Evolutionary conservation across 2,888 invertebrate species (phyloP), one percentile per base, ranked within the genome.

Genomic region (Branchellion lobata): DNA sequence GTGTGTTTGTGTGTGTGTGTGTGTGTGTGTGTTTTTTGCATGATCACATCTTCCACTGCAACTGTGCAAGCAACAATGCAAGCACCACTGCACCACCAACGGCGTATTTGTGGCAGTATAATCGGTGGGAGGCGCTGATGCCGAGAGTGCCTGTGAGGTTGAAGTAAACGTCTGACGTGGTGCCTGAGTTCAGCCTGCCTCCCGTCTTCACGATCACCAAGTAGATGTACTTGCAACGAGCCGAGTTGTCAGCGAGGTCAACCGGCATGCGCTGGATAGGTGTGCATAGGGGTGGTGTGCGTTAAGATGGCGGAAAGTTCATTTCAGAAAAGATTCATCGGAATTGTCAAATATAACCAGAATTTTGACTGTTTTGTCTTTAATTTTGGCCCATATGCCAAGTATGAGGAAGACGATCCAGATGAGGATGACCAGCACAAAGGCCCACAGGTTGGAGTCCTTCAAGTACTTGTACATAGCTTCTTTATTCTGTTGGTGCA

Each of bases 161-260:
- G 77, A 77, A 77, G 65, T 24, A 77, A 21, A 77, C 65, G 27
- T 57, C 21, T 11, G 77, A 77, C 29, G 77, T 77, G 0, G 77
- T 77, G 24, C 77, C 77, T 3, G 77, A 33, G 5, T 53, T 57
- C 11, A 77, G 24, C 34, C 69, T 69, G 33, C 31, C 34, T 27
- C 69, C 31, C 0, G 77, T 77, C 40, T 77, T 77, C 34, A 77
- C 40, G 77, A 77, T 77, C 33, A 77, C 34, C 33, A 77, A 36
- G 65, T 77, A 77, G 11, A 77, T 77, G 77, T 61, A 33, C 21
- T 53, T 53, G 33, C 24, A 29, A 3, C 24, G 21, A 24, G 65
- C 33, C 18, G 77, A 53, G 40, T 77, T 77, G 65, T 77, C 77
- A 31, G 77, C 77, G n/a, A 77, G 27, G 40, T 77, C 77, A 61